Evolutionary conservation across 2,797 vertebrate genomes (phyloP), one percentile per base, ranked within the genome.

Genomic region (Parauchenoglanis ngamensis): DNA sequence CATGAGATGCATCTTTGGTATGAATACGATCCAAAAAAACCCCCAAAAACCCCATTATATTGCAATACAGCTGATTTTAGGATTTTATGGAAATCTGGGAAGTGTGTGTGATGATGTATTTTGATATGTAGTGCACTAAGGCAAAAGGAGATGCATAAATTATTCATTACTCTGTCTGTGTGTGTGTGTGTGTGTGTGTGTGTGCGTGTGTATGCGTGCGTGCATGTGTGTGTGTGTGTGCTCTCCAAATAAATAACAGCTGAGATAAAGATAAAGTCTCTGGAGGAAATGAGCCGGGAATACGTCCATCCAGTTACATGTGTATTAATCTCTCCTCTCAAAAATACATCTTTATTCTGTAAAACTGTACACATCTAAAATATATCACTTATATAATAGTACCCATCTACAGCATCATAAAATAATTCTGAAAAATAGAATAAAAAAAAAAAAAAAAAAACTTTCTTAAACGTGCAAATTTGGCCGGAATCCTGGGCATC

Each of bases 391-490:
- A 52, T 78, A 78, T 25, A 67, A 84, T 86, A 94, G 96, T 96
- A 96, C 95, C 95, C 92, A 93, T 93, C 89, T 92, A 90, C 90
- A 89, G 89, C 84, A 93, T 93, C 90, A 94, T 94, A 94, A 95
- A 96, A 95, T 70, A 93, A 92, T 93, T 90, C 93, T 88, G 88
- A 91, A 95, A 94, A 91, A 94, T 92, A 85, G 93, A 94, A 93
- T 94, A 61, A 11, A 91, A 92, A 90, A 92, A 17, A 54, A 31
- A 31, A 31, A 31, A 31, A 31, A 31, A 31, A 31, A 31, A 65
- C 2, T 7, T 90, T 87, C 91, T 90, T 91, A 91, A 89, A 92
- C 91, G 97, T 98, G 97, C 97, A 98, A 98, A 97, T 92, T 94
- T 92, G 90, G 94, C 90, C 93, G 93, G 95, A 94, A 93, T 94